Evolutionary conservation across 2,113 vertebrate genomes (phyloP).

Genomic region (Lutjanus erythropterus): DNA sequence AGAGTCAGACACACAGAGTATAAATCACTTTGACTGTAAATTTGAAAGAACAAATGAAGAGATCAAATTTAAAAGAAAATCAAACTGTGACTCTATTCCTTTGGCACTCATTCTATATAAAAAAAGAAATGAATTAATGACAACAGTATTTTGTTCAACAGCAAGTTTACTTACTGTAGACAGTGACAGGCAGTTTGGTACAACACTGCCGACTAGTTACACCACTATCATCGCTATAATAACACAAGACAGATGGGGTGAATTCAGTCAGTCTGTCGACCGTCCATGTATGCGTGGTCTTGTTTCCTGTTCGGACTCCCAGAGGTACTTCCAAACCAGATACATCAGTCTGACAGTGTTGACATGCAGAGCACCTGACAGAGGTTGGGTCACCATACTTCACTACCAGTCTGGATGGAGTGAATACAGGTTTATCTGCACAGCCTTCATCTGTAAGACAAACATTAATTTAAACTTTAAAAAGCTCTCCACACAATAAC

Average conservation of each 20-base stretch:
- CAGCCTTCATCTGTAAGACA: neutral
- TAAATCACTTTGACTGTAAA: too few species aligned
- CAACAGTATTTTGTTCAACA: neutral
- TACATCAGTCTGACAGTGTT: rapidly evolving
- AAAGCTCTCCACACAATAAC: neutral
- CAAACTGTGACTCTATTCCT: too few species aligned
- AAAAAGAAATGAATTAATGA: rapidly evolving
- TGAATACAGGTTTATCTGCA: neutral
- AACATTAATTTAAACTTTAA: neutral
- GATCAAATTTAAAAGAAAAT: too few species aligned
- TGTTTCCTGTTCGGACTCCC: rapidly evolving
- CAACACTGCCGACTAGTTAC: neutral
- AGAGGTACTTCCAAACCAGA: constrained; percentile 5
- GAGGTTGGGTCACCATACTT: constrained; percentile 19
- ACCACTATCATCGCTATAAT: rapidly evolving
- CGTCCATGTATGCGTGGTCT: constrained; percentile 17
- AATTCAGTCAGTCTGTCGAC: constrained; percentile 12
- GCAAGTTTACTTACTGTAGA: constrained; percentile 53
- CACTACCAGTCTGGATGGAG: constrained; percentile 53
- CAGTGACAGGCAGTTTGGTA: neutral
- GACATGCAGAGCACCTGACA: constrained; percentile 30
- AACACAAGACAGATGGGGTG: neutral
- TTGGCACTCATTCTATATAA: too few species aligned
- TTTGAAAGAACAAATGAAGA: too few species aligned
- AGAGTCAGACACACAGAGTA: neutral